Evolutionary conservation across 2,113 vertebrate species (phyloP).

Genomic region (Cyprinodon brontotheroides): DNA sequence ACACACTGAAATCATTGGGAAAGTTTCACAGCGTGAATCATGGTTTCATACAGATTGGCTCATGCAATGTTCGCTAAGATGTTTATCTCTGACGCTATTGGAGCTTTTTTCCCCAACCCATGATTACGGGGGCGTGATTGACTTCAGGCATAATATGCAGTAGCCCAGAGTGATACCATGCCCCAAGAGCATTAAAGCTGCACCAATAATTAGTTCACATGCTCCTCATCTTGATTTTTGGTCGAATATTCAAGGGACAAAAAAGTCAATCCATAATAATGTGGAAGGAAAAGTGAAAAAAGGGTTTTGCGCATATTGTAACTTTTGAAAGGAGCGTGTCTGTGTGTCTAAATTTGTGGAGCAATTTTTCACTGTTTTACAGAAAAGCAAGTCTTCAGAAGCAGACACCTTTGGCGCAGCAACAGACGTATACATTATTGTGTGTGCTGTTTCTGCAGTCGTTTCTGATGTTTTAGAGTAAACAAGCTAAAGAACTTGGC

Average conservation of each 20-base stretch:
- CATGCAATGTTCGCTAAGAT: conserved; percentile 15
- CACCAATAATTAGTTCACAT: background rate
- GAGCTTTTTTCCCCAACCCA: background rate
- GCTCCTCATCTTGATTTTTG: background rate
- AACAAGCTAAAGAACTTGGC: no score
- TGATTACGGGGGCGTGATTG: conserved; percentile 18
- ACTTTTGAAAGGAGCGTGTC: background rate
- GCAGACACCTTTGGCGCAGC: background rate
- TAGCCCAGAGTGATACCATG: conserved; percentile 21
- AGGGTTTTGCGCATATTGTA: background rate
- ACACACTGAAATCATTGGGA: conserved; percentile 55
- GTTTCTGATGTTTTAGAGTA: no score
- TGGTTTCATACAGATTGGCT: conserved; percentile 39
- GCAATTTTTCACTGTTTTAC: background rate
- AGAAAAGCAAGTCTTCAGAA: background rate
- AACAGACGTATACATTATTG: background rate
- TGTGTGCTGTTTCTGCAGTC: no score
- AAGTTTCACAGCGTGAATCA: conserved; percentile 51
- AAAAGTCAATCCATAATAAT: background rate
- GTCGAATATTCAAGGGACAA: background rate
- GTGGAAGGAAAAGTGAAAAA: background rate
- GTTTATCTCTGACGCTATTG: conserved; percentile 39
- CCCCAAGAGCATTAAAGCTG: background rate
- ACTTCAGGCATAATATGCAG: background rate
- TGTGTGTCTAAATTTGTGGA: background rate